These are phyloP conservation scores for Tragulus kanchil DNA, from an alignment of 2,113 vertebrate genomes.

Conservation along the genomic window DNA sequence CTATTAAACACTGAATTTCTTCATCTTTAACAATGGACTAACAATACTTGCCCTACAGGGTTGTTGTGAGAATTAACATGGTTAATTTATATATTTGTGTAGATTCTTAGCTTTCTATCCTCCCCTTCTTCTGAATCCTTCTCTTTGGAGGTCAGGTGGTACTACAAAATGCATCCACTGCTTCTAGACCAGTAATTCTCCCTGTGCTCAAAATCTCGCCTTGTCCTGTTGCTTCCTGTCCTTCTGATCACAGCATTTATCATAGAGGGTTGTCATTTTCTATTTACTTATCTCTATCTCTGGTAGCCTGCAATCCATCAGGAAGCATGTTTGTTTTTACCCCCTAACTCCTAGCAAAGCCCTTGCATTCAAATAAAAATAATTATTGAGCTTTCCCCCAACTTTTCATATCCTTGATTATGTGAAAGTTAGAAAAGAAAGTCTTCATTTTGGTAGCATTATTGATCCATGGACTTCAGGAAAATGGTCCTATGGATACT, in stretches of 20 bases:
- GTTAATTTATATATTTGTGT: not conserved
- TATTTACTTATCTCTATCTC: conserved; percentile 23
- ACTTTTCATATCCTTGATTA: not conserved
- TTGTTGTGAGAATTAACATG: conserved; percentile 22
- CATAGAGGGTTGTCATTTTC: not conserved
- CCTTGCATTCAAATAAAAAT: not conserved
- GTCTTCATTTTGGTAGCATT: not conserved
- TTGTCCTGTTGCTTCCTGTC: not conserved
- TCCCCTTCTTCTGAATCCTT: not conserved
- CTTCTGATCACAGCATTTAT: not conserved
- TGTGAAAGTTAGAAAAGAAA: conserved; percentile 56
- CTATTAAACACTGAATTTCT: conserved; percentile 55
- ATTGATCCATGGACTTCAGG: not conserved
- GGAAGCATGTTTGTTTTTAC: conserved; percentile 12
- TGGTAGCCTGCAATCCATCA: not conserved
- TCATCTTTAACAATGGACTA: conserved; percentile 44
- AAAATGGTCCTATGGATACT: not conserved
- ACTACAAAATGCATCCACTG: not conserved
- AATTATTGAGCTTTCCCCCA: not conserved
- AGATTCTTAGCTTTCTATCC: not conserved
- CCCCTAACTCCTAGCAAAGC: not conserved
- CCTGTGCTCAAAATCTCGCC: not conserved
- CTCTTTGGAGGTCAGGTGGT: not conserved
- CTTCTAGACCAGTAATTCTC: not conserved
- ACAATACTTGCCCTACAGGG: not conserved